Conservation (phyloP, 2,113 vertebrate species). For the Oreochromis tanganicae region DNA sequence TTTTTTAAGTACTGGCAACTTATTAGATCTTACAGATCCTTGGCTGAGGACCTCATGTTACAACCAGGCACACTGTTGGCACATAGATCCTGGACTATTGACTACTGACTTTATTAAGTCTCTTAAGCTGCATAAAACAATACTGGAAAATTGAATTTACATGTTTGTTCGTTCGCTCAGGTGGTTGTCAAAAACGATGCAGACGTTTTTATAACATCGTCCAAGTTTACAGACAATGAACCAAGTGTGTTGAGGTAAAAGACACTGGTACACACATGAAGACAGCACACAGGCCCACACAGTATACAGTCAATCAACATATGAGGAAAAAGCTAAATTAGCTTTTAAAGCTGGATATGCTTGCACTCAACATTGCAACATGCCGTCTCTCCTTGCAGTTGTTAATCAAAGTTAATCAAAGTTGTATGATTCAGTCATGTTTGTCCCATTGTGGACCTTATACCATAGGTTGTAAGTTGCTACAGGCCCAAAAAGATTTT, state of each 20-base stretch:
- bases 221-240: background rate
- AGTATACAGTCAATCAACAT: background rate
- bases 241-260: background rate
- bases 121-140: too few relatives aligned
- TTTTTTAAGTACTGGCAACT: background rate
- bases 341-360: background rate
- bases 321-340: background rate
- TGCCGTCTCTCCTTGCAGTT: background rate
- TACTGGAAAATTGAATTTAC: background rate
- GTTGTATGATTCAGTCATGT: background rate
- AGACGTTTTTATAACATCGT: background rate
- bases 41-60: background rate
- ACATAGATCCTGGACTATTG: rapidly evolving
- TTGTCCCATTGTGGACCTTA: background rate
- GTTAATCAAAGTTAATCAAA: background rate
- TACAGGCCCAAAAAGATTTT: background rate
- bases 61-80: background rate
- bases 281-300: background rate
- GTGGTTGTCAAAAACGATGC: background rate
- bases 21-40: background rate
- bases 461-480: background rate
- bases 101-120: background rate
- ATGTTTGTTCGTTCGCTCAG: background rate
- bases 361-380: background rate
- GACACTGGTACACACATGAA: background rate